These are phyloP conservation scores for Ophioninae sp. DNA, from an alignment of 2,888 invertebrate species.

Conservation along the genomic window DNA sequence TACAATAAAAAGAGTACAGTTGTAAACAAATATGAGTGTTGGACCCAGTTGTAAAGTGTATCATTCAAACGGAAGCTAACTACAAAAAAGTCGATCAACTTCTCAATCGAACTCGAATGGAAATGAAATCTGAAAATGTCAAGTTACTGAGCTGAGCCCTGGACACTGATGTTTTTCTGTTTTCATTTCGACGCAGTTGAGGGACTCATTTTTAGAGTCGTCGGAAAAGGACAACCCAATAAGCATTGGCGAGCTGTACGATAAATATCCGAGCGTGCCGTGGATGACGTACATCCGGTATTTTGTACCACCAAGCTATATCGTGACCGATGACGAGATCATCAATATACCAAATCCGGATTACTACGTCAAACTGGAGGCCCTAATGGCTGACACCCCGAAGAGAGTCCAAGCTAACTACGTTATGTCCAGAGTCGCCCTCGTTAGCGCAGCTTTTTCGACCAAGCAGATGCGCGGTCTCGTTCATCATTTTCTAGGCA, in stretches of 20 bases:
- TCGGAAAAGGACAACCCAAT: slow-evolving; percentile 90
- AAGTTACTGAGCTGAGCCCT: too few relatives aligned
- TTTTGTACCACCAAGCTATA: slow-evolving; percentile 84
- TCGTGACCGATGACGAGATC: slow-evolving; percentile 86
- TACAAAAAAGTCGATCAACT: too few relatives aligned
- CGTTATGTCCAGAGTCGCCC: slow-evolving; percentile 41
- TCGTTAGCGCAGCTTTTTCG: background rate
- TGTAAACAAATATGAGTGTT: too few relatives aligned
- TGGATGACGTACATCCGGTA: slow-evolving; percentile 93
- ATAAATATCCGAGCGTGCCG: slow-evolving; percentile 88
- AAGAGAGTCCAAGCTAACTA: slow-evolving; percentile 92
- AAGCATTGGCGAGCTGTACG: slow-evolving; percentile 89
- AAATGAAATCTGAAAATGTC: too few relatives aligned
- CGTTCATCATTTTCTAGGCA: background rate
- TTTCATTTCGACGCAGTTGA: slow-evolving; percentile 88
- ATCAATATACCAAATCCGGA: slow-evolving; percentile 93
- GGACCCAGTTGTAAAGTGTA: too few relatives aligned
- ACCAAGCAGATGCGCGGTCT: background rate
- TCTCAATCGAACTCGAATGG: too few relatives aligned
- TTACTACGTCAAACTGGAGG: slow-evolving; percentile 88
- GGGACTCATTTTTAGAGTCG: slow-evolving; percentile 76
- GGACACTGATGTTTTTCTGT: too few relatives aligned
- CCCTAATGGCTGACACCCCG: slow-evolving; percentile 82
- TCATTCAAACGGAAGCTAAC: too few relatives aligned
- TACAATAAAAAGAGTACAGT: too few relatives aligned